A percentile compares a stretch with the other conserved stretches of the same genome.
phyloP scores from a whole-genome alignment of 2,113 vertebrate species.

The Sebastes fasciatus region DNA sequence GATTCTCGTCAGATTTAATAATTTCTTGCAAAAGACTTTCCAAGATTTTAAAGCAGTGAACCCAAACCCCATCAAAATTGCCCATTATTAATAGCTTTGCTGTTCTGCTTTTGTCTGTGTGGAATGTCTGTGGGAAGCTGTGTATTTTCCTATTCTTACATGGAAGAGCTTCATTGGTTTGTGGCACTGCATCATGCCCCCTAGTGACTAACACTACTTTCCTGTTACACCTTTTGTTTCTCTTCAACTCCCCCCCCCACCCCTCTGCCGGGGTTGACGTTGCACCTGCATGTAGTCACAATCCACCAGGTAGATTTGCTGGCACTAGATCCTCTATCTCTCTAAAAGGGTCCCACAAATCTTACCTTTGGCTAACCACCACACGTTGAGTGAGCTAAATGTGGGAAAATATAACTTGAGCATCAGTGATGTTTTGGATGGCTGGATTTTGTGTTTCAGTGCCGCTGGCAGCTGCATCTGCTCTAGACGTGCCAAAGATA shows the following conservation, averaged over 20 bases:
- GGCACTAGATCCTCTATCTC: not conserved
- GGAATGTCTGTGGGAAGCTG: not conserved
- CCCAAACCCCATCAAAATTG: not conserved
- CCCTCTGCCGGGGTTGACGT: not conserved
- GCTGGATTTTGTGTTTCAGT: constrained; percentile 84
- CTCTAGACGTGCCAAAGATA: constrained; percentile 38
- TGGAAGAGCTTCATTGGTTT: not conserved
- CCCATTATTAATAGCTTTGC: not conserved
- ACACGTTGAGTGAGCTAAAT: constrained; percentile 18
- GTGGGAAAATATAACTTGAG: constrained; percentile 19
- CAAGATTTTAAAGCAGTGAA: not conserved
- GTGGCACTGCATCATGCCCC: not conserved
- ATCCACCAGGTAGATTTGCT: not conserved
- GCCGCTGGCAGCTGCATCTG: constrained; percentile 69
- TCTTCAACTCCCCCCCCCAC: not conserved
- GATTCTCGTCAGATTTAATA: not conserved
- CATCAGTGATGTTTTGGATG: constrained; percentile 70
- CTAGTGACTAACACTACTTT: not conserved
- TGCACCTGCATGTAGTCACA: constrained; percentile 24
- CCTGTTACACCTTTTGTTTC: not conserved
- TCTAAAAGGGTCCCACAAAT: not conserved
- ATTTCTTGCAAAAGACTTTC: not conserved
- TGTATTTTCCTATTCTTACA: not conserved
- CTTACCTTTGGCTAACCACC: not conserved
- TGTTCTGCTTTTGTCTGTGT: not conserved